Percentiles rank a stretch among this genome's conserved stretches.
Conservation (phyloP, 1,140 invertebrate genomes). For the Dreissena rostriformis region DNA sequence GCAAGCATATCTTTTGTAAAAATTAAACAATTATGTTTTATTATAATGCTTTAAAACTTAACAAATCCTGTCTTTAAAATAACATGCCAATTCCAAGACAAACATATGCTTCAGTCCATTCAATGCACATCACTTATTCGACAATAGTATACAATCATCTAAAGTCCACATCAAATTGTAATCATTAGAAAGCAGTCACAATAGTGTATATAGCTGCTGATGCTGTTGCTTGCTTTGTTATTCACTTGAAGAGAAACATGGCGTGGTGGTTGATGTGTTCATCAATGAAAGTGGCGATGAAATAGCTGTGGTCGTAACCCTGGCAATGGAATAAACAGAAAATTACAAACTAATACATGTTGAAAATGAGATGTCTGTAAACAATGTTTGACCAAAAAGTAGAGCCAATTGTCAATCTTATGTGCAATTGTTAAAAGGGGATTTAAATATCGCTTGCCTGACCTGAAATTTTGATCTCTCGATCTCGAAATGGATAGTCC, state of each 20-base stretch:
- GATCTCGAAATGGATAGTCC: neutral
- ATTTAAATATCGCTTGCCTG: neutral
- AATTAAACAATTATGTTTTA: too few species aligned
- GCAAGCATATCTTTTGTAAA: too few species aligned
- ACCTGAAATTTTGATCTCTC: neutral
- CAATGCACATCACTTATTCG: too few species aligned
- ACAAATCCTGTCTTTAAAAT: too few species aligned
- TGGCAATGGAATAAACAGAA: conserved; percentile 62
- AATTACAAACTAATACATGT: neutral
- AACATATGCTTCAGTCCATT: too few species aligned
- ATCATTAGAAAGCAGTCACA: too few species aligned
- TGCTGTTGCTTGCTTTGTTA: too few species aligned
- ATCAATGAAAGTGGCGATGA: conserved; percentile 95
- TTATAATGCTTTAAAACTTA: too few species aligned
- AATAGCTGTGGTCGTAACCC: conserved; percentile 98
- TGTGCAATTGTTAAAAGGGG: neutral
- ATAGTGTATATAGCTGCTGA: too few species aligned
- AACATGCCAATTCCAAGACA: too few species aligned
- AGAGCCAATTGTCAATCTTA: neutral
- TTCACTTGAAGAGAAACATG: conserved; percentile 81
- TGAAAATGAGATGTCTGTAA: neutral
- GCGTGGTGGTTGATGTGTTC: conserved; percentile 97
- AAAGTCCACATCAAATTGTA: too few species aligned
- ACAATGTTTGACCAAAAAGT: neutral
- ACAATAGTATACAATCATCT: too few species aligned